Evolutionary conservation across 2,113 vertebrate species (phyloP).

Genomic region (Dicrurus megarhynchus): DNA sequence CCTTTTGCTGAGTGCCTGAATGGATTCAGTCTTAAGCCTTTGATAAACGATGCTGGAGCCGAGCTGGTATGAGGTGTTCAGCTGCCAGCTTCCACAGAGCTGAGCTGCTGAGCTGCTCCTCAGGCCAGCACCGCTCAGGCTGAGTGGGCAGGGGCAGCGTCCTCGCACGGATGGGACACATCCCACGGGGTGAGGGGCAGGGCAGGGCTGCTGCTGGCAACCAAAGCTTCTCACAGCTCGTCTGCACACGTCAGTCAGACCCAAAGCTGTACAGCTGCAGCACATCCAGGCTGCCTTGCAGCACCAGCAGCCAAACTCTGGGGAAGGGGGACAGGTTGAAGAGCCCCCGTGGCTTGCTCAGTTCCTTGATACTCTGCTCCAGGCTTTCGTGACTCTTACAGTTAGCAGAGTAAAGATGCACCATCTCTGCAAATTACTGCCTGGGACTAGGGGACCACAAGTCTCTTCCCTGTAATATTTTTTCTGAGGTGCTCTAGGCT

Average conservation of each 20-base stretch:
- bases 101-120: neutral
- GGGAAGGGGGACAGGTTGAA: neutral
- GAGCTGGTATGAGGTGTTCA: neutral
- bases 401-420: neutral
- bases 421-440: neutral
- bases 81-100: neutral
- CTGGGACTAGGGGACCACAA: neutral
- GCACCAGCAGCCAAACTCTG: neutral
- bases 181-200: too few species aligned
- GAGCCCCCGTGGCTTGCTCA: accelerated
- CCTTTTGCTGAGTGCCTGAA: neutral
- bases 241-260: neutral
- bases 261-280: neutral
- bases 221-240: neutral
- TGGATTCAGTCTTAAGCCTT: neutral
- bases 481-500: neutral
- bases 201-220: neutral
- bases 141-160: neutral
- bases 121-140: neutral
- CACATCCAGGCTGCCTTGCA: neutral
- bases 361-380: neutral
- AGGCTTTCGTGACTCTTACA: neutral
- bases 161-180: neutral
- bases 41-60: neutral
- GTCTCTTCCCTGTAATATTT: neutral